These are phyloP conservation scores for Carposina sasakii DNA, from an alignment of 1,140 invertebrate species.

Conservation along the genomic window DNA sequence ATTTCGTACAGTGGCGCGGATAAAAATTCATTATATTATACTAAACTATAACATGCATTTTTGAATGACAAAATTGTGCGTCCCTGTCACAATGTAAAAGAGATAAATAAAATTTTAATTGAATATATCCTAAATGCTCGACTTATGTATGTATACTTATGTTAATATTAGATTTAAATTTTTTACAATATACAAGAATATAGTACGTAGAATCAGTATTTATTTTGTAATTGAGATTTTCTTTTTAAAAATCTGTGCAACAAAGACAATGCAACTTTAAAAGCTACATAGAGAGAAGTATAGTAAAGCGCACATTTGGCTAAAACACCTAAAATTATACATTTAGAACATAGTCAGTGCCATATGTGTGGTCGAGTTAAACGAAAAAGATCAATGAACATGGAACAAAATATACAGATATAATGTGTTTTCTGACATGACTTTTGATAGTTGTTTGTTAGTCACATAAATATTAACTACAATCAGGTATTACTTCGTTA, in stretches of 20 bases:
- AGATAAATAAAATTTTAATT: neutral
- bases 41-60: conserved; percentile 26
- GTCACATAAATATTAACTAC: too few species aligned
- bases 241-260: conserved; percentile 28
- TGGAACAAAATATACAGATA: too few species aligned
- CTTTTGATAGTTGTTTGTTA: too few species aligned
- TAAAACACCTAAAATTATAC: too few species aligned
- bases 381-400: too few species aligned
- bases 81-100: conserved; percentile 12
- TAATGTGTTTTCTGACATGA: too few species aligned
- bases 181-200: conserved; percentile 69
- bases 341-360: too few species aligned
- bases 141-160: conserved; percentile 17
- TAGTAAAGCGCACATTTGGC: too few species aligned
- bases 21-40: conserved; percentile 33
- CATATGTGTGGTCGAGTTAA: too few species aligned
- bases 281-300: conserved; percentile 21
- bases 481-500: too few species aligned
- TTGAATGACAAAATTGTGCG: too few species aligned
- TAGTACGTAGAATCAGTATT: conserved; percentile 40
- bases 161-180: conserved; percentile 17
- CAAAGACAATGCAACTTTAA: conserved; percentile 24
- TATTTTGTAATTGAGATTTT: conserved; percentile 47
- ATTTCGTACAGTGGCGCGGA: conserved; percentile 48
- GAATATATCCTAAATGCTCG: conserved; percentile 33